These are phyloP conservation scores for Vireo griseus DNA, from an alignment of 2,797 vertebrate species.

Conservation along the genomic window DNA sequence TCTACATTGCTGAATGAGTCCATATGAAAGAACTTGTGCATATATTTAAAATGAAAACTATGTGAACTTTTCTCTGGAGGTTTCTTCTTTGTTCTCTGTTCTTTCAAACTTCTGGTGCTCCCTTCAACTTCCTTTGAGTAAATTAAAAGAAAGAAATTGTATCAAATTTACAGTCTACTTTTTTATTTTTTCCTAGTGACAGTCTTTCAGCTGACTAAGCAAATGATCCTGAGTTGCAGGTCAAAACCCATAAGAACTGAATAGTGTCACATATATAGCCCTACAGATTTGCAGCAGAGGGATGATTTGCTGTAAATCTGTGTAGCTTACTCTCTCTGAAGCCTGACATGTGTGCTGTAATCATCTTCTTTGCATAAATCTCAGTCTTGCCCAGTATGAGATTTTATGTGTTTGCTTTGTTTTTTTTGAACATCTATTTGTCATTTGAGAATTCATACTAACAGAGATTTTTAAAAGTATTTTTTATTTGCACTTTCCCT, in stretches of 20 bases:
- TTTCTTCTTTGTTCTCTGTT: neutral
- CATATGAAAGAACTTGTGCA: neutral
- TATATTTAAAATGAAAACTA: neutral
- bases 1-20: neutral
- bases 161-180: neutral
- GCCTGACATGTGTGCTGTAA: neutral
- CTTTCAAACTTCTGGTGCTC: neutral
- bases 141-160: neutral
- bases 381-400: neutral
- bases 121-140: neutral
- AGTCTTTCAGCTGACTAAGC: neutral
- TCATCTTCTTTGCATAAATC: neutral
- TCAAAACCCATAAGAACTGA: neutral
- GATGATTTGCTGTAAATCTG: neutral
- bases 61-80: neutral
- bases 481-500: neutral
- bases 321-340: neutral
- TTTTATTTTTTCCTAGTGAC: neutral
- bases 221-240: neutral
- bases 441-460: neutral
- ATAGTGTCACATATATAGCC: neutral
- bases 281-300: neutral
- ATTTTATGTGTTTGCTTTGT: neutral
- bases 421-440: neutral
- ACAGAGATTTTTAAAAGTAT: neutral